phyloP scores from a whole-genome alignment of 2,797 vertebrate genomes.

The Amniataba percoides region DNA sequence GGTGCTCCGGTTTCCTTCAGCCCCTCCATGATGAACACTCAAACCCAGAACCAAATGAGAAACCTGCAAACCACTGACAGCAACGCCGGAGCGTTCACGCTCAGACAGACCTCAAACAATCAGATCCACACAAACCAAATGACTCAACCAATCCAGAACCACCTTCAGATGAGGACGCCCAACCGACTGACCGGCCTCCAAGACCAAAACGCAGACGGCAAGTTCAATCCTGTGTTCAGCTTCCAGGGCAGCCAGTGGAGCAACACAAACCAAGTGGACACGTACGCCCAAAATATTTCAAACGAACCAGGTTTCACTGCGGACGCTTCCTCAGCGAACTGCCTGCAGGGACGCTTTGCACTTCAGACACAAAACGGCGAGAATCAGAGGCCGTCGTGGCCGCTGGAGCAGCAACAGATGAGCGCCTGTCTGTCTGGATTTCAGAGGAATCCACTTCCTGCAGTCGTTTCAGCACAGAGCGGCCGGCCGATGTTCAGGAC shows the following conservation, averaged over 20 bases:
- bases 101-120: slow-evolving; percentile 34
- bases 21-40: slow-evolving; percentile 34
- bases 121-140: slow-evolving; percentile 50
- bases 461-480: neutral
- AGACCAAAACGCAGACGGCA: slow-evolving; percentile 46
- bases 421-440: slow-evolving; percentile 45
- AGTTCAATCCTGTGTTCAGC: slow-evolving; percentile 29
- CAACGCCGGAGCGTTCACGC: slow-evolving; percentile 4
- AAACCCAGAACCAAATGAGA: slow-evolving; percentile 54
- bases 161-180: slow-evolving; percentile 28
- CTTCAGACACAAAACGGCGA: slow-evolving; percentile 53
- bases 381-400: slow-evolving; percentile 64
- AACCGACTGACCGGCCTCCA: slow-evolving; percentile 41
- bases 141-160: slow-evolving; percentile 58
- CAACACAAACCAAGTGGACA: slow-evolving; percentile 27
- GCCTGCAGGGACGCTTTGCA: slow-evolving; percentile 63
- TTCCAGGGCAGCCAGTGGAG: slow-evolving; percentile 68
- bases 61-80: slow-evolving; percentile 34
- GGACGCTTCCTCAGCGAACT: slow-evolving; percentile 12
- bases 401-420: slow-evolving; percentile 47
- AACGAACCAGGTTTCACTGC: slow-evolving; percentile 30
- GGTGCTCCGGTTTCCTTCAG: slow-evolving; percentile 42
- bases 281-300: slow-evolving; percentile 65
- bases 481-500: slow-evolving; percentile 33
- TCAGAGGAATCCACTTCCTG: slow-evolving; percentile 45